Evolutionary conservation across 2,113 vertebrate genomes (phyloP).

Genomic region (Panurus biarmicus): DNA sequence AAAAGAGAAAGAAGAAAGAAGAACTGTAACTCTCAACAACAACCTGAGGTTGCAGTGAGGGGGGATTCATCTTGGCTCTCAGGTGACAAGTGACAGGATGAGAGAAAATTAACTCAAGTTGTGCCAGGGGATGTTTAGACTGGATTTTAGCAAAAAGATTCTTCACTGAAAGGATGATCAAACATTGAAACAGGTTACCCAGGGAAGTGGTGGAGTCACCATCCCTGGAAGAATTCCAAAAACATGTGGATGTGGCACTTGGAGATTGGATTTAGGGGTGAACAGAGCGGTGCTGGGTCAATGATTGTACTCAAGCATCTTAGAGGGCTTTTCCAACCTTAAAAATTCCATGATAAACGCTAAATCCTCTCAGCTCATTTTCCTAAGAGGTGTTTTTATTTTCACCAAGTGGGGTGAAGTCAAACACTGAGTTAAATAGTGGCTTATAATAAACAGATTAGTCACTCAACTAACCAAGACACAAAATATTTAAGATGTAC

Average conservation of each 20-base stretch:
- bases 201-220: background rate
- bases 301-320: background rate
- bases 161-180: background rate
- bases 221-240: background rate
- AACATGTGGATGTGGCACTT: rapidly evolving
- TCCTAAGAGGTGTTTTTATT: background rate
- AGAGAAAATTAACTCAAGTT: background rate
- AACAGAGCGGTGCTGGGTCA: rapidly evolving
- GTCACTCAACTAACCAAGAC: background rate
- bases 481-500: background rate
- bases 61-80: rapidly evolving
- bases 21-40: background rate
- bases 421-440: background rate
- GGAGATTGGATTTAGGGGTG: background rate
- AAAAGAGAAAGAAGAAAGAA: background rate
- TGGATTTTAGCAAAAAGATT: background rate
- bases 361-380: background rate
- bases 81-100: background rate
- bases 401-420: background rate
- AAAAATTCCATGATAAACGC: background rate
- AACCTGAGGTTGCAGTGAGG: background rate
- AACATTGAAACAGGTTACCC: background rate
- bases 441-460: background rate
- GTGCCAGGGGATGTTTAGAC: background rate
- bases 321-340: background rate